These are phyloP conservation scores for Lutjanus argentimaculatus DNA, from an alignment of 2,797 vertebrate species.

Conservation along the genomic window DNA sequence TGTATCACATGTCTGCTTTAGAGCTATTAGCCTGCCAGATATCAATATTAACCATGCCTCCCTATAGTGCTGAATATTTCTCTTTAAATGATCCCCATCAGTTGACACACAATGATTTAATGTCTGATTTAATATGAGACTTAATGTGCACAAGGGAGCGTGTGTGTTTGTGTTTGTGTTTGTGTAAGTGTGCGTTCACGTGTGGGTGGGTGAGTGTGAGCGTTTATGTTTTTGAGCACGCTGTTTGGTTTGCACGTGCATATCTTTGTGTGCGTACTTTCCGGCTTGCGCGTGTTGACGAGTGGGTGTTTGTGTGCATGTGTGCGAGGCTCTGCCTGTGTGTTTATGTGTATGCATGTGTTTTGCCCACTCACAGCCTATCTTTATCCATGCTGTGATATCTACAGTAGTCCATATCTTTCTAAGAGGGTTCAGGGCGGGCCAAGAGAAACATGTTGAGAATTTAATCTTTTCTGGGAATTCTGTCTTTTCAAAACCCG, in stretches of 20 bases:
- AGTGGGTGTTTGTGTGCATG: slow-evolving; percentile 40
- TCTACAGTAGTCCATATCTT: slow-evolving; percentile 37
- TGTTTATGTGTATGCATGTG: slow-evolving; percentile 52
- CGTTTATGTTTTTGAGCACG: slow-evolving; percentile 47
- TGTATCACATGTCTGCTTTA: slow-evolving; percentile 1
- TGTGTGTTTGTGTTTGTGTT: neutral
- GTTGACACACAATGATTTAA: slow-evolving; percentile 25
- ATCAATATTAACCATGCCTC: slow-evolving; percentile 23
- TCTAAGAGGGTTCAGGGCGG: slow-evolving; percentile 45
- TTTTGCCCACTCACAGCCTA: slow-evolving; percentile 75
- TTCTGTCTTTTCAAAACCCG: slow-evolving; percentile 16
- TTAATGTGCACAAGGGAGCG: slow-evolving; percentile 1
- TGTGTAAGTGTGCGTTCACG: slow-evolving; percentile 16
- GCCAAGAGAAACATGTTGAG: slow-evolving; percentile 40
- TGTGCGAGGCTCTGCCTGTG: slow-evolving; percentile 12
- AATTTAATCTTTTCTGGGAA: slow-evolving; percentile 23
- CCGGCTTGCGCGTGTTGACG: slow-evolving; percentile 8
- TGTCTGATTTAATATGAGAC: slow-evolving; percentile 39
- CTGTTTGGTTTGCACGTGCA: slow-evolving; percentile 38
- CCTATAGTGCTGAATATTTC: slow-evolving; percentile 8
- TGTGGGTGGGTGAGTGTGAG: slow-evolving; percentile 50
- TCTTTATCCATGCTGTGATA: slow-evolving; percentile 69
- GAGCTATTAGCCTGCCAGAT: slow-evolving; percentile 3
- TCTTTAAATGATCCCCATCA: slow-evolving; percentile 39
- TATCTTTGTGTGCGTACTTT: slow-evolving; percentile 14